These are phyloP conservation scores for Loxodonta africana DNA, from an alignment of 2,113 vertebrate species.

Conservation along the genomic window DNA sequence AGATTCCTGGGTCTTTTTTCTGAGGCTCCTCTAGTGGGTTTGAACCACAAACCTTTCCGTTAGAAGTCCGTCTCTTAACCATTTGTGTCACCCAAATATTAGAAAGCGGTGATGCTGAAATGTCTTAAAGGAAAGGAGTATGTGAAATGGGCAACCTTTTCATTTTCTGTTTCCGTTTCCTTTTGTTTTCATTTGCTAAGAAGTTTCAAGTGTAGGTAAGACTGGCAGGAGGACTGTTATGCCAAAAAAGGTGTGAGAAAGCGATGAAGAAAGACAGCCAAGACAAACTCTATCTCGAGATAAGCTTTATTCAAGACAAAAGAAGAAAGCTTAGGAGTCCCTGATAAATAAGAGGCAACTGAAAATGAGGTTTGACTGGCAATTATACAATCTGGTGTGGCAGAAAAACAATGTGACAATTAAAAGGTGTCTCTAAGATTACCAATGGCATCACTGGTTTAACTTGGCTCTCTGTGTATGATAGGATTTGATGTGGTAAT, in stretches of 20 bases:
- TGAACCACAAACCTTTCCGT: too few relatives aligned
- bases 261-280: not conserved
- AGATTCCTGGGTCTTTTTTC: too few relatives aligned
- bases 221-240: not conserved
- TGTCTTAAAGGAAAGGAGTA: not conserved
- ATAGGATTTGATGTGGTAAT: too few relatives aligned
- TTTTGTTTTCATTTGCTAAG: not conserved
- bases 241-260: not conserved
- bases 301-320: not conserved
- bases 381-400: not conserved
- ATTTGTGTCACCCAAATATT: not conserved
- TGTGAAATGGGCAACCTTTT: not conserved
- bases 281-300: not conserved
- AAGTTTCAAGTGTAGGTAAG: not conserved
- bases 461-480: not conserved
- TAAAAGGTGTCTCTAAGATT: not conserved
- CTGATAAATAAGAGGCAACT: not conserved
- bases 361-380: not conserved
- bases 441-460: not conserved
- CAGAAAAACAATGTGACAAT: not conserved
- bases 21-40: too few relatives aligned
- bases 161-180: not conserved
- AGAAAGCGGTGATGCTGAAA: not conserved
- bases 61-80: too few relatives aligned
- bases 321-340: not conserved